A percentile compares a stretch with the other conserved stretches of the same genome.
Conservation (phyloP, 2,888 invertebrate genomes). For the Lycocerus yunnanus region DNA sequence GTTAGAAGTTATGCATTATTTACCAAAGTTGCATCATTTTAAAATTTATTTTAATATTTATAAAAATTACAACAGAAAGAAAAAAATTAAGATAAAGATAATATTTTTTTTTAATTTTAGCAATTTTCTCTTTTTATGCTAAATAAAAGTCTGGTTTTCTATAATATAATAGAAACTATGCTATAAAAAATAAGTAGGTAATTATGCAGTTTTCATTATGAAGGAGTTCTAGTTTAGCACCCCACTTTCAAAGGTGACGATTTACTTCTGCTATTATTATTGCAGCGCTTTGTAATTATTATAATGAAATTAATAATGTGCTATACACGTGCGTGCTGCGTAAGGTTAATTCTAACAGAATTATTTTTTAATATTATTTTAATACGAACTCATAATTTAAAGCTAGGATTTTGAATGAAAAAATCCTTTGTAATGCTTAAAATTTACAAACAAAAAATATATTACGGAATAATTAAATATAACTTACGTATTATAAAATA, state of each 20-base stretch:
- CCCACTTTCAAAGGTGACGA: background rate
- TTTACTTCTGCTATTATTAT: background rate
- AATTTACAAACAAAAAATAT: background rate
- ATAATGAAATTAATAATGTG: background rate
- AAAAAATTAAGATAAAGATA: background rate
- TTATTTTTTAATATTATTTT: background rate
- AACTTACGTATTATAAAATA: constrained; percentile 1
- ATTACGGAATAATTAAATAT: background rate
- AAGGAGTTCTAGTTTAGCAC: background rate
- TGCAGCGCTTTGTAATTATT: background rate
- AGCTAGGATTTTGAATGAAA: background rate
- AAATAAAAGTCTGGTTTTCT: background rate
- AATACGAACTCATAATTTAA: too few relatives aligned
- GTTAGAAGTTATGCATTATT: background rate
- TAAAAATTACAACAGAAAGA: background rate
- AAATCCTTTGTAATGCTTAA: background rate
- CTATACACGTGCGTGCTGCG: background rate
- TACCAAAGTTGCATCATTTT: background rate
- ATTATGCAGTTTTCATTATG: background rate
- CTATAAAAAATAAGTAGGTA: background rate
- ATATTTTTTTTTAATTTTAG: too few relatives aligned
- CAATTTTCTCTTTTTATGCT: background rate
- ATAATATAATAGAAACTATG: background rate
- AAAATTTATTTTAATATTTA: background rate
- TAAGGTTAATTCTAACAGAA: background rate